phyloP scores from a whole-genome alignment of 2,797 vertebrate species.

The Ctenopoma multispine region DNA sequence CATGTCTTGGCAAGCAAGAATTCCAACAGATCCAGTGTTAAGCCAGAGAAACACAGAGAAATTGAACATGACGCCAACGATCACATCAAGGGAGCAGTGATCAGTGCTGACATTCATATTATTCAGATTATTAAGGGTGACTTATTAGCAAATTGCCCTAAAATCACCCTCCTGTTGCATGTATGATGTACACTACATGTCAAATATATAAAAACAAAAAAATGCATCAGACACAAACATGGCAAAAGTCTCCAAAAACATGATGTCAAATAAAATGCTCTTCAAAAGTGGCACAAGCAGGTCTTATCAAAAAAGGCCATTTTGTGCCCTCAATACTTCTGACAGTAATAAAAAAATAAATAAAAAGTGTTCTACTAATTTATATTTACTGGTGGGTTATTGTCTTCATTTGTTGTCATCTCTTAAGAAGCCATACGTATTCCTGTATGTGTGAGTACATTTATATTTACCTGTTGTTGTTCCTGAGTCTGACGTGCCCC shows the following conservation, averaged over 20 bases:
- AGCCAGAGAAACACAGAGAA: slow-evolving; percentile 34
- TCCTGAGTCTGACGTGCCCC: slow-evolving; percentile 94
- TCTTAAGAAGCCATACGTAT: not conserved
- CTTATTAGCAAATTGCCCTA: not conserved
- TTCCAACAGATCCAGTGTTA: slow-evolving; percentile 53
- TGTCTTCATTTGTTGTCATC: not conserved
- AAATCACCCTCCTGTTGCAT: not conserved
- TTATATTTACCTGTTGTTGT: slow-evolving; percentile 92
- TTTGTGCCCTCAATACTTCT: not conserved
- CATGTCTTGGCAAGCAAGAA: slow-evolving; percentile 54
- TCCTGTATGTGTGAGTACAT: not conserved
- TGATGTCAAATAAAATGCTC: not conserved
- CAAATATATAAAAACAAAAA: not conserved
- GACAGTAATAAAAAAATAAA: not conserved
- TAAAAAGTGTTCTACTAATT: too few species aligned
- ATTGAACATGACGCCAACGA: slow-evolving; percentile 50
- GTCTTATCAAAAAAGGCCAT: too few species aligned
- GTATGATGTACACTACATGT: too few species aligned
- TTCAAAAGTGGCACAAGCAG: not conserved
- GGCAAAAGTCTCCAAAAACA: too few species aligned
- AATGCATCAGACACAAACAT: not conserved
- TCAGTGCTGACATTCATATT: too few species aligned
- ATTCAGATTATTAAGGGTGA: not conserved
- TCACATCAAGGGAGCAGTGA: slow-evolving; percentile 44
- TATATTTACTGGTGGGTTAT: not conserved